These are phyloP conservation scores for Neoascia interrupta DNA, from an alignment of 2,888 invertebrate species.

Conservation along the genomic window DNA sequence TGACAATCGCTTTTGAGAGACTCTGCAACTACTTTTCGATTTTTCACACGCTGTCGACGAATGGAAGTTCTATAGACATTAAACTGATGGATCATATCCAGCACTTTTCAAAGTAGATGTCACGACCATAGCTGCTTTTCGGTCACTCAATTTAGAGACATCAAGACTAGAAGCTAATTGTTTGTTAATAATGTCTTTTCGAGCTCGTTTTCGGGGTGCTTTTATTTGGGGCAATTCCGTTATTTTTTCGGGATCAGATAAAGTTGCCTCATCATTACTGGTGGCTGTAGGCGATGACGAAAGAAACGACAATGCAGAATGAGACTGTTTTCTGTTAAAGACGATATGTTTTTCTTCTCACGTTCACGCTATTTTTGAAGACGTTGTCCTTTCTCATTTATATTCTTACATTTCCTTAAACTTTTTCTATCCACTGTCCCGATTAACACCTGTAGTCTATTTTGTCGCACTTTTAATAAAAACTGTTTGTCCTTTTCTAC, in stretches of 20 bases:
- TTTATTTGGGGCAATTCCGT: background rate
- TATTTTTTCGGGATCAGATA: background rate
- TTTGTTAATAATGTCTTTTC: background rate
- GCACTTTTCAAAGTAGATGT: constrained; percentile 5
- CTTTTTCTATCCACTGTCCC: constrained; percentile 8
- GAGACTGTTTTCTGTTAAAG: constrained; percentile 10
- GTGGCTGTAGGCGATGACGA: background rate
- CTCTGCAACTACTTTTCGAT: constrained; percentile 1
- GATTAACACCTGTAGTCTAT: background rate
- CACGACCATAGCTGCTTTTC: constrained; percentile 1
- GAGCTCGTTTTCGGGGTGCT: background rate
- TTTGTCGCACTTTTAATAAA: background rate
- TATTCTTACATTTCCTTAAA: constrained; percentile 5
- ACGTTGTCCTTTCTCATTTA: constrained; percentile 6
- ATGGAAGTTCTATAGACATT: constrained; percentile 29
- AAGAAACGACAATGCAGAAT: too few species aligned
- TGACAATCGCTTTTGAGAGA: background rate
- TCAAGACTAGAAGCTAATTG: constrained; percentile 5
- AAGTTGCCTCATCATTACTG: background rate
- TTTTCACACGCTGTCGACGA: constrained; percentile 18
- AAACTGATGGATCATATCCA: constrained; percentile 9
- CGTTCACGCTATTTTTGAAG: constrained; percentile 4
- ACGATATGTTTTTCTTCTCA: constrained; percentile 1
- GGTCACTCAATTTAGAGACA: constrained; percentile 2
- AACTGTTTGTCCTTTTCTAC: too few species aligned